Evolutionary conservation across 1,140 invertebrate species (phyloP), one percentile per base, ranked within the genome.

Genomic region (Carposina sasakii): DNA sequence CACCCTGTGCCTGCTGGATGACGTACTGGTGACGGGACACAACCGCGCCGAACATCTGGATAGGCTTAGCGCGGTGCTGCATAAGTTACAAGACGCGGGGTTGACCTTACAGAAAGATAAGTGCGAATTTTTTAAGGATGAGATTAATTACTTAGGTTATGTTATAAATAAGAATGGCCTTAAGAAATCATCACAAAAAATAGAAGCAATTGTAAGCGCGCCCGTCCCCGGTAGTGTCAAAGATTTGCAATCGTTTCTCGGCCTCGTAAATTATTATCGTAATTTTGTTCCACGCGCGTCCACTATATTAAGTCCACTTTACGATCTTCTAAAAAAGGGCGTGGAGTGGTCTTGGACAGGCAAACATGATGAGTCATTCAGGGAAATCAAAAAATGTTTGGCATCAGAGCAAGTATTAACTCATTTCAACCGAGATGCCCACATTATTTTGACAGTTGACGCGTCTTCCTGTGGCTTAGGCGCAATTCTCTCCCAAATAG

Each of bases 371-470:
- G 17, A 16, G 4, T 5, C 19, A 19, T 37, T 17, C n/a, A 37
- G 13, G 17, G 20, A 16, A 37, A 37, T 37, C 10, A 37, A 37
- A 20, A 5, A 17, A 20, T 3, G 3, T 3, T 37, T 37, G 13
- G 10, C 16, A 5, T 42, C 40, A 6, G 21, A 42, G 2, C 20
- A 13, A 24, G 40, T 42, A 16, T 15, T 42, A 6, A 28, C 40
- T 10, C 40, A 42, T 17, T 42, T 24, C 15, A 24, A 24, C 16
- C 6, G 3, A 9, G 9, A 23, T 3, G 40, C 40, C 3, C 22
- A 42, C 12, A 16, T 42, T 24, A 42, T 42, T 6, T 16, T 42
- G 2, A 42, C 20, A 3, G 40, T 42, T n/a, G 40, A 42, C 40
- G 40, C 40, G 16, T 23, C 21, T 2, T 22, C 40, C 3, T n/a